These are phyloP conservation scores for Toxostoma redivivum DNA, from an alignment of 2,113 vertebrate genomes.

Conservation along the genomic window DNA sequence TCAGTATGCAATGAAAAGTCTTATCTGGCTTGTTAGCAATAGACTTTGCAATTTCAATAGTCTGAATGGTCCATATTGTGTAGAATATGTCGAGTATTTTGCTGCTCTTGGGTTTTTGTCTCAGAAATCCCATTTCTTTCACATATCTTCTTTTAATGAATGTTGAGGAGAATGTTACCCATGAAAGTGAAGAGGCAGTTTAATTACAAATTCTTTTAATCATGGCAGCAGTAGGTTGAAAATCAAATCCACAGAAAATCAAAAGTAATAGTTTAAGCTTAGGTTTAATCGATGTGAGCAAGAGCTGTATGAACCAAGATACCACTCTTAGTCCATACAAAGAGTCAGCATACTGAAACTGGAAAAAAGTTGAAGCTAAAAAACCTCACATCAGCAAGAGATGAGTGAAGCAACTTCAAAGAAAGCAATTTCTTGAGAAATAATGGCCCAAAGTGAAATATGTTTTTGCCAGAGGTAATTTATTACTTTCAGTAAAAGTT, in stretches of 20 bases:
- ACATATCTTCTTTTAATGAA: not conserved
- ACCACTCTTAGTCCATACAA: not conserved
- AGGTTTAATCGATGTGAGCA: not conserved
- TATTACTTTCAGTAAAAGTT: conserved; percentile 12
- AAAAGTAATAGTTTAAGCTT: not conserved
- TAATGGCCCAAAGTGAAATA: not conserved
- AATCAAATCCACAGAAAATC: not conserved
- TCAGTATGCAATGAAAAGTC: not conserved
- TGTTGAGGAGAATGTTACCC: not conserved
- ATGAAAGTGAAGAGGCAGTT: not conserved
- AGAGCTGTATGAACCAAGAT: not conserved
- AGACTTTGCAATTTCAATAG: not conserved
- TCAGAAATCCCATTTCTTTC: not conserved
- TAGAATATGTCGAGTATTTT: not conserved
- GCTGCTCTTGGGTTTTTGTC: not conserved
- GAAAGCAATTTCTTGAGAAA: not conserved
- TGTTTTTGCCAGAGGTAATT: not conserved
- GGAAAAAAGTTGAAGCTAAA: not conserved
- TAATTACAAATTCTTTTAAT: not conserved
- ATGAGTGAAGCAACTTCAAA: conserved; percentile 3
- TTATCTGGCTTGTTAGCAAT: not conserved
- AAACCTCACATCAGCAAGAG: not conserved
- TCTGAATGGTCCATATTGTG: not conserved
- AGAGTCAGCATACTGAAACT: not conserved
- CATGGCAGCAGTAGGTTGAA: not conserved